phyloP scores from a whole-genome alignment of 1,140 invertebrate species.

The Drosophila melanica region DNA sequence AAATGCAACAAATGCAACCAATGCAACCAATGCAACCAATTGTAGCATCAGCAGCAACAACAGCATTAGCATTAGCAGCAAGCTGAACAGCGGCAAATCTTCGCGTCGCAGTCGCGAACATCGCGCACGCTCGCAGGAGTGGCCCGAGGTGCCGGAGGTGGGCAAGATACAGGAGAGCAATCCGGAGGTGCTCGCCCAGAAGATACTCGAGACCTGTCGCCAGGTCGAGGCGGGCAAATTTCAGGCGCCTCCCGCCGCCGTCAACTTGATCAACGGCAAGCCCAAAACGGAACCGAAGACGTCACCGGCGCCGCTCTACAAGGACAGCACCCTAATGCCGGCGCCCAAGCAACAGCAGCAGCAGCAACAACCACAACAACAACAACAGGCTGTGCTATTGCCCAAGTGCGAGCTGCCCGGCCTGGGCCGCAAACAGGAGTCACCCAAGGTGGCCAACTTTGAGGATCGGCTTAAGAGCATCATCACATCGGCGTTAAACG shows the following conservation, averaged over 20 bases:
- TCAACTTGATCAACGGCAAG: conserved; percentile 33
- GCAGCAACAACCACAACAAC: conserved; percentile 47
- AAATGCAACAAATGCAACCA: conserved; percentile 2
- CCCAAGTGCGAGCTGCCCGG: conserved; percentile 42
- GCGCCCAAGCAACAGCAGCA: conserved; percentile 64
- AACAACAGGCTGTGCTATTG: conserved; percentile 31
- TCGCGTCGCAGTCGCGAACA: conserved; percentile 89
- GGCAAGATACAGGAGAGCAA: conserved; percentile 96
- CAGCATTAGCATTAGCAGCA: conserved; percentile 1
- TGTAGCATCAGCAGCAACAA: too few species aligned
- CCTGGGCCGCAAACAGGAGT: conserved; percentile 85
- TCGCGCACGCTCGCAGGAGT: conserved; percentile 92
- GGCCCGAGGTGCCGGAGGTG: conserved; percentile 94
- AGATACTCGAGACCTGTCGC: conserved; percentile 93
- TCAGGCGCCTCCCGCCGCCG: conserved; percentile 25
- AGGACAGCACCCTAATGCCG: conserved; percentile 80
- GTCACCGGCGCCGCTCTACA: conserved; percentile 33
- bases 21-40: conserved; percentile 44
- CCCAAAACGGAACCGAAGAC: conserved; percentile 36
- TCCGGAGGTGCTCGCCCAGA: conserved; percentile 94
- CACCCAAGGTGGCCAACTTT: conserved; percentile 93
- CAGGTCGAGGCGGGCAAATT: conserved; percentile 93
- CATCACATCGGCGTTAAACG: conserved; percentile 94
- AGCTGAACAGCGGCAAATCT: conserved; percentile 80
- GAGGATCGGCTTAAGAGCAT: conserved; percentile 96